phyloP scores from a whole-genome alignment of 2,113 vertebrate genomes.

The Gnathonemus longibarbis region DNA sequence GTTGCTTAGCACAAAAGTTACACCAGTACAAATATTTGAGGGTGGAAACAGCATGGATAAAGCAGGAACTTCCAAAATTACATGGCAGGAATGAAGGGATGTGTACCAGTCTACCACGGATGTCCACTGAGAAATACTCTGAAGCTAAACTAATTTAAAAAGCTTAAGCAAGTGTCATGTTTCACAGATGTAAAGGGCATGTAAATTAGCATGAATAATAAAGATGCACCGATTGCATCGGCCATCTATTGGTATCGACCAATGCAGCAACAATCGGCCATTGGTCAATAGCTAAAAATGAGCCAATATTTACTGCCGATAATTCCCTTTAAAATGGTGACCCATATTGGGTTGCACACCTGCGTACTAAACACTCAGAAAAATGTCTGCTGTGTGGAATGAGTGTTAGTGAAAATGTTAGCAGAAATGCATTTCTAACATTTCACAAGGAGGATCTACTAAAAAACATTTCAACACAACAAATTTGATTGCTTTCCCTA shows the following conservation, averaged over 20 bases:
- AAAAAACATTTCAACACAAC: not conserved
- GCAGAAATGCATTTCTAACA: not conserved
- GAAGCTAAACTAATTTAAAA: not conserved
- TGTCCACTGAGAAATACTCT: not conserved
- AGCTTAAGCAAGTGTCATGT: not conserved
- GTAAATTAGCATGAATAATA: not conserved
- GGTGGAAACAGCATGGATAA: conserved; percentile 23
- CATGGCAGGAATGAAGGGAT: not conserved
- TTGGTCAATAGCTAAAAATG: not conserved
- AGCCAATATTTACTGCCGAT: not conserved
- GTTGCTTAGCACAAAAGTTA: conserved; percentile 20
- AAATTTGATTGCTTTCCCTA: not conserved
- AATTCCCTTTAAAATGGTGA: not conserved
- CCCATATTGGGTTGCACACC: not conserved
- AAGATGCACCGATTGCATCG: not conserved
- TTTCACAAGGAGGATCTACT: not conserved
- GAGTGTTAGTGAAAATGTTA: not conserved
- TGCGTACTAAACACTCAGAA: not conserved
- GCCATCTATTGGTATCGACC: not conserved
- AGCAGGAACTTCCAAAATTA: conserved; percentile 22
- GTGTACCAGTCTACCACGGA: not conserved
- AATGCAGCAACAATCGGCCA: not conserved
- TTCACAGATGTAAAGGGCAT: not conserved
- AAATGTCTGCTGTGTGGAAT: not conserved
- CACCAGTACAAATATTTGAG: conserved; percentile 61